Base-by-base conservation (phyloP, 1,140 invertebrate genomes). In the Drosophila arizonae region DNA sequence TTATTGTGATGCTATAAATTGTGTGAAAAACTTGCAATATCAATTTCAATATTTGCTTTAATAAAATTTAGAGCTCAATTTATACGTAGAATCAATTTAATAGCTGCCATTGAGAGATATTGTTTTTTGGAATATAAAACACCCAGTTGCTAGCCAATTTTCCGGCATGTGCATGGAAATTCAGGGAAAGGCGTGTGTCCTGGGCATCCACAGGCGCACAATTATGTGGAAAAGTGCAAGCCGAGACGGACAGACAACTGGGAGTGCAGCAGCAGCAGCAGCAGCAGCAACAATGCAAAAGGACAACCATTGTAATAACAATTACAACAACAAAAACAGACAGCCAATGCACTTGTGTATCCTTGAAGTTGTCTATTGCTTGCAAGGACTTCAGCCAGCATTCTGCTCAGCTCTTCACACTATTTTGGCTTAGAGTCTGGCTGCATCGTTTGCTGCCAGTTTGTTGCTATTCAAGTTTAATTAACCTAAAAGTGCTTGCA, bases 401-500 rank as follows among this genome's bases (percentile, higher is more conserved):
- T 15, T 55, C 45, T 48, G 57, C n/a, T 64, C 52, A 30, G 15
- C 41, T 48, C 24, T 65, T 69, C 58, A 51, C 65, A 67, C 68
- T 66, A 75, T 79, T 79, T 79, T 79, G 68, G 82, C 76, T 86
- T 82, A 79, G 76, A 33, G 57, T 60, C 43, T 76, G 68, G 56
- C 57, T 48, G 72, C 68, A 73, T 46, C 68, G 80, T 64, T 79
- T 81, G 79, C 75, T 76, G 72, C 62, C 79, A 71, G 79, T 82
- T 86, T 87, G 79, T 78, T 64, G 79, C 79, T 74, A 82, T 86
- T 86, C 82, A 86, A 79, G 82, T 87, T 86, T 86, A 86, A 86
- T 86, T 86, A 86, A 87, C 82, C 82, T 86, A 86, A 86, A 86
- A 86, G 82, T 86, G 82, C 82, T 82, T 86, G 82, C 82, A 86